Evolutionary conservation across 2,113 vertebrate genomes (phyloP), one percentile per base, ranked within the genome.

Genomic region (Isurus oxyrinchus): DNA sequence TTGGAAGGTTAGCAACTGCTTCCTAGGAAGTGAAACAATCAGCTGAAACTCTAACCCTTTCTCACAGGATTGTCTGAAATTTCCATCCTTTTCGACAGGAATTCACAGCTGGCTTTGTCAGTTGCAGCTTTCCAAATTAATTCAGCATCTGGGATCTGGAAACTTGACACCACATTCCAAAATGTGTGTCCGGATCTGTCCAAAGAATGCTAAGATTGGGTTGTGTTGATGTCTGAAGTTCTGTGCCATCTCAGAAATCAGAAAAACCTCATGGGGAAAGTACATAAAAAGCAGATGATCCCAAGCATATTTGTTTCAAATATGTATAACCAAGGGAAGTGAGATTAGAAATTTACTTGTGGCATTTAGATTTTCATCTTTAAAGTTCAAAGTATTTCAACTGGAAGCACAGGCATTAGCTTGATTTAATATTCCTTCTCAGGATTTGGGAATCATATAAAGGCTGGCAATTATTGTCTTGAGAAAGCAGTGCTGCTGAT

Each of bases 61-160:
- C 90, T 40, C 59, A 94, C 35, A 66, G 59, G 14, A 40, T 49
- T 40, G 90, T 61, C 90, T 40, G 35, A 19, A 94, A 66, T 94
- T 63, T 94, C 59, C 90, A 63, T 94, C 35, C 21, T 63, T 94
- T 94, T 63, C 55, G 44, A 11, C 35, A 94, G 90, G 59, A 94
- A 94, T 94, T 63, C 59, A 63, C 90, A 94, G 90, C 90, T 94
- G 90, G 59, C 35, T 94, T 44, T 21, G 90, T 63, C n/a, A 66
- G 90, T 66, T 94, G 40, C 14, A 35, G 59, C 59, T 66, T 94
- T 94, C 59, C 90, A 94, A 63, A 94, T 94, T 94, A 94, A 94
- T 63, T 40, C 59, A 0, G n/a, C 90, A 94, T 94, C 59, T 94
- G 90, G 90, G 35, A 66, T 40, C 13, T 7, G 8, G 59, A 63